Conservation (phyloP, 1,140 invertebrate species). For the Lasioglossum baleicum region DNA sequence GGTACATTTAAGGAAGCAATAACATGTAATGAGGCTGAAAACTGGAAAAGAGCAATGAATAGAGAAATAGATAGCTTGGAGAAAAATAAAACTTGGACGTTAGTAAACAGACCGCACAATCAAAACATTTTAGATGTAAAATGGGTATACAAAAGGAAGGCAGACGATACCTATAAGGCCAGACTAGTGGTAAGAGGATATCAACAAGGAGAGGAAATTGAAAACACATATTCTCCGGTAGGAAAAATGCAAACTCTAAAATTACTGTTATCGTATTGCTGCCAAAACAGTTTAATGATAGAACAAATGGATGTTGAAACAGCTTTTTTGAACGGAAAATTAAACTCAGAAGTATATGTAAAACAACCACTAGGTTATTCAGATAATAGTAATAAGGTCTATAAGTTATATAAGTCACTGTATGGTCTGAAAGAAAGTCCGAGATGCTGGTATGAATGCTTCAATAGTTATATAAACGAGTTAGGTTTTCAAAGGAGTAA, state of each 20-base stretch:
- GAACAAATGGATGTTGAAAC: slow-evolving; percentile 12
- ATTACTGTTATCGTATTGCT: not conserved
- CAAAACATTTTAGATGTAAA: not conserved
- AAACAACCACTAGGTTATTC: slow-evolving; percentile 57
- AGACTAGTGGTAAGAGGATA: not conserved
- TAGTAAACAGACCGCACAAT: not conserved
- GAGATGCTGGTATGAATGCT: slow-evolving; percentile 56
- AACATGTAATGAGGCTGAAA: not conserved
- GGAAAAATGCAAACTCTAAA: slow-evolving; percentile 4
- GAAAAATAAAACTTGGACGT: slow-evolving; percentile 16
- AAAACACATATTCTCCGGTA: not conserved
- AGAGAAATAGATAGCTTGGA: slow-evolving; percentile 1
- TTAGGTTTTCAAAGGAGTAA: slow-evolving; percentile 40
- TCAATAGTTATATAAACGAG: slow-evolving; percentile 36
- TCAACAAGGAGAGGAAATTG: slow-evolving; percentile 1
- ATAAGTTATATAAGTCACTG: slow-evolving; percentile 45
- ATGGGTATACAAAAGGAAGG: slow-evolving; percentile 9
- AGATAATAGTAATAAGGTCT: slow-evolving; percentile 23
- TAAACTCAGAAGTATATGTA: slow-evolving; percentile 64
- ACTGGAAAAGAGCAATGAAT: slow-evolving; percentile 1
- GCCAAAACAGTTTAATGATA: not conserved
- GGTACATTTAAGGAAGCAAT: slow-evolving; percentile 11
- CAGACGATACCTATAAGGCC: not conserved
- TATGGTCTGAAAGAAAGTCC: slow-evolving; percentile 46
- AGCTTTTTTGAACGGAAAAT: not conserved